Conservation (phyloP, 2,888 invertebrate species). For the Fragum sueziense region DNA sequence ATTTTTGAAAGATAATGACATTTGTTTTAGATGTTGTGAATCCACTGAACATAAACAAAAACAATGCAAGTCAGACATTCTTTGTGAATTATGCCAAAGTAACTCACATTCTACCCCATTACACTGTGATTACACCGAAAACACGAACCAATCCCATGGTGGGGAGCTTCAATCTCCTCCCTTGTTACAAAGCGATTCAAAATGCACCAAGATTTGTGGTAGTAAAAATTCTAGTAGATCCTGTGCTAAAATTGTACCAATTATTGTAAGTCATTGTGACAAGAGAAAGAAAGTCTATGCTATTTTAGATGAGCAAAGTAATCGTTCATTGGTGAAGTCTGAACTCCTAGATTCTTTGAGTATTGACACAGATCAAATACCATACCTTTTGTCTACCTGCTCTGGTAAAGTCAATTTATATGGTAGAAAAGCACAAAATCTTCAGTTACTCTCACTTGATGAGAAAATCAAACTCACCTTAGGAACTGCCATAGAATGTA, state of each 20-base stretch:
- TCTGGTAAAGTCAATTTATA: no score
- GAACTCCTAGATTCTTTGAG: no score
- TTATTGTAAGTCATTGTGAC: slow-evolving; percentile 14
- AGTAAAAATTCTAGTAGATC: slow-evolving; percentile 28
- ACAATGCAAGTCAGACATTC: slow-evolving; percentile 7
- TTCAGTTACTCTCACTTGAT: no score
- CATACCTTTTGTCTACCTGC: no score
- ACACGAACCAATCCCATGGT: not conserved
- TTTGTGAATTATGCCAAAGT: slow-evolving; percentile 15
- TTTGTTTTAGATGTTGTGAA: slow-evolving; percentile 30
- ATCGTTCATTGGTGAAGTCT: no score
- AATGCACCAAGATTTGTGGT: slow-evolving; percentile 43
- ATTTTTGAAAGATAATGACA: no score
- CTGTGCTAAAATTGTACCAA: slow-evolving; percentile 44
- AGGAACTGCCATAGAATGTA: no score
- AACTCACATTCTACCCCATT: slow-evolving; percentile 18
- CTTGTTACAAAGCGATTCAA: not conserved
- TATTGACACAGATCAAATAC: no score
- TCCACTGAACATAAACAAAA: not conserved
- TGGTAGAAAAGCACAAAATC: no score
- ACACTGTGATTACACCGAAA: not conserved
- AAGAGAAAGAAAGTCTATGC: slow-evolving; percentile 23
- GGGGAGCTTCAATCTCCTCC: not conserved
- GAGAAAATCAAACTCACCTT: no score
- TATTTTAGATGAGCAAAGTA: no score